Evolutionary conservation across 37 sponge, comb jelly and placozoan genomes (phyloP).

Genomic region (Chondrilla cf. caribensis): DNA sequence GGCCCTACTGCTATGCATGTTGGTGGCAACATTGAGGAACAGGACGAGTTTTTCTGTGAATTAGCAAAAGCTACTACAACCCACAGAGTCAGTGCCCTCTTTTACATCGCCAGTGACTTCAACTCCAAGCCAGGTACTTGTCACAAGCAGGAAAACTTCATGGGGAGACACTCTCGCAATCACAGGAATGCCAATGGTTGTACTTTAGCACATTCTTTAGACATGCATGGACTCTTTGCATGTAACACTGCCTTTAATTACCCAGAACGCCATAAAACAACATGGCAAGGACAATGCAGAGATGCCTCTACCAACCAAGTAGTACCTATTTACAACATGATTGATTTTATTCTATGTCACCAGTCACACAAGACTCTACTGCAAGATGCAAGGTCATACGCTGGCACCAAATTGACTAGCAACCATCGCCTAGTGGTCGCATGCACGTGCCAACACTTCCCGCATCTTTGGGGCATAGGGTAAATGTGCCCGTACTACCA

Average conservation of each 20-base stretch:
- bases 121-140: background rate
- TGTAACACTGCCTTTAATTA: conserved; percentile 22
- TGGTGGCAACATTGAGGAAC: background rate
- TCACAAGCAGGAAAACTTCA: background rate
- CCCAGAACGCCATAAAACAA: conserved; percentile 4
- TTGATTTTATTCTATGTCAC: conserved; percentile 2
- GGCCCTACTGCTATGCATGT: too few relatives aligned
- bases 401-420: background rate
- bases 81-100: too few relatives aligned
- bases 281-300: conserved; percentile 10
- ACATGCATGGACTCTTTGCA: conserved; percentile 4
- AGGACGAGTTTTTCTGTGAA: background rate
- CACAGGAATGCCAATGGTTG: conserved; percentile 1
- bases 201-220: conserved; percentile 15
- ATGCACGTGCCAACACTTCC: too few relatives aligned
- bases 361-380: background rate
- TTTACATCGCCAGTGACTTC: too few relatives aligned
- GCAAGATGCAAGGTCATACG: conserved; percentile 16
- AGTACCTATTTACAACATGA: conserved; percentile 8
- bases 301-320: background rate
- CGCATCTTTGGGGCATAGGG: too few relatives aligned
- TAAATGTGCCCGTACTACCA: conserved; percentile 5
- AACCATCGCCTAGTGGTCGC: background rate
- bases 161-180: background rate
- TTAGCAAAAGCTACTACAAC: too few relatives aligned